A percentile compares a stretch with the other conserved stretches of the same genome.
Evolutionary conservation across 2,113 vertebrate species (phyloP).

Genomic region (Poecile atricapillus): DNA sequence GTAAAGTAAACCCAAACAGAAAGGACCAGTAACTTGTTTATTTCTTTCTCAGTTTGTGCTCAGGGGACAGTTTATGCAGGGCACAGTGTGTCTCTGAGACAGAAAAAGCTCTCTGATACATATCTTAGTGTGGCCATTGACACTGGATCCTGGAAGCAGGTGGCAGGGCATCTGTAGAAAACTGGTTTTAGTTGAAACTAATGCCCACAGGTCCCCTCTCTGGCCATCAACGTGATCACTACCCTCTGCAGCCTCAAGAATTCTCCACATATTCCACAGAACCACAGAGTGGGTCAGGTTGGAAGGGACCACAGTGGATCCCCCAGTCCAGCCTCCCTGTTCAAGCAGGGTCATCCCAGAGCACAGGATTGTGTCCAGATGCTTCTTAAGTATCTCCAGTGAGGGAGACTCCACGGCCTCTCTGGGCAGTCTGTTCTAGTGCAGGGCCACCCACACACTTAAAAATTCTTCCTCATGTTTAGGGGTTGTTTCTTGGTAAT

Average conservation of each 20-base stretch:
- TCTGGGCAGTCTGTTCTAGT: not conserved
- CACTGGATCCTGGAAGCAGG: not conserved
- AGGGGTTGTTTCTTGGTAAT: not conserved
- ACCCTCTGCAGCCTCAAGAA: not conserved
- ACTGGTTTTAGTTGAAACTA: not conserved
- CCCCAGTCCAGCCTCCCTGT: accelerated
- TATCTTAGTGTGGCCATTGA: not conserved
- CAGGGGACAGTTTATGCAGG: not conserved
- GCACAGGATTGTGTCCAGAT: not conserved
- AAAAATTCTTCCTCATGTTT: not conserved
- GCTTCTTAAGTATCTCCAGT: not conserved
- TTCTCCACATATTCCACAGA: not conserved
- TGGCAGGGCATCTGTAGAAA: not conserved
- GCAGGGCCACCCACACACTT: not conserved
- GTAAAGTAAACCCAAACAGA: not conserved
- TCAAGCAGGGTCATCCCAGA: not conserved
- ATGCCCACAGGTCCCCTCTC: not conserved
- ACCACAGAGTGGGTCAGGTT: too few species aligned
- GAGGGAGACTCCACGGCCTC: not conserved
- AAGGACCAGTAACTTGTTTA: not conserved
- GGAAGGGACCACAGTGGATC: not conserved
- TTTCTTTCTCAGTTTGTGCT: not conserved
- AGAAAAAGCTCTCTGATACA: not conserved
- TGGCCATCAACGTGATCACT: not conserved
- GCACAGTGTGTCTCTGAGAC: not conserved